Base-by-base conservation (phyloP, 1,140 invertebrate species). In the Drosophila truncata region DNA sequence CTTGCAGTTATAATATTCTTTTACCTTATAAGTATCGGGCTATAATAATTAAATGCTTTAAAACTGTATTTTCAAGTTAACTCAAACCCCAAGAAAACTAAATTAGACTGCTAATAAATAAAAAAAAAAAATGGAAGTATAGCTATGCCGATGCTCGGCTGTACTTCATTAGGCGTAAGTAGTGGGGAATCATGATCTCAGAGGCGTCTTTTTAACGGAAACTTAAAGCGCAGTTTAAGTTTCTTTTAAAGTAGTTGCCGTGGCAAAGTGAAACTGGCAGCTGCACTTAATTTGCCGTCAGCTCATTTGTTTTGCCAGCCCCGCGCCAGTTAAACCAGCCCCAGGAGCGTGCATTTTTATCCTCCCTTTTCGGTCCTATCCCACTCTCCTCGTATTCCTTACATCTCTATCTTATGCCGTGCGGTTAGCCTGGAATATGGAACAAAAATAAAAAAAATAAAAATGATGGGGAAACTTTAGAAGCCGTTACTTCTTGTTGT, bases 241-340 rank as follows among this genome's bases (percentile, higher is more conserved):
- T 85, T 57, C 58, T 88, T 39, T 77, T 83, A 87, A 87, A 87
- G 84, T 73, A 78, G 82, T 81, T 82, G 55, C 66, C 42, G 58
- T 33, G n/a, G 72, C 50, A 70, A 78, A 90, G 77, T 72, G 65
- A 84, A 80, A 77, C 84, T 84, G 85, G 77, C 84, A 87, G 84
- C 84, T 84, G 84, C 84, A 87, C 84, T 87, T 87, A 87, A 87
- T 87, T 87, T 87, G 74, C 74, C 78, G 75, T 73, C 77, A 88
- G 84, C 83, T 87, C 83, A 87, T 87, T 87, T 87, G 71, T 80
- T 82, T 66, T 69, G n/a, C 35, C 72, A 41, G 35, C 52, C 50
- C 23, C 25, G 27, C 16, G 57, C 46, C 70, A 46, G 31, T 54
- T 37, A 54, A 54, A 23, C 52, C 73, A 74, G 60, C 41, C 52